Base-by-base conservation (phyloP, 1,140 invertebrate genomes). In the Ctenoplectra terminalis region DNA sequence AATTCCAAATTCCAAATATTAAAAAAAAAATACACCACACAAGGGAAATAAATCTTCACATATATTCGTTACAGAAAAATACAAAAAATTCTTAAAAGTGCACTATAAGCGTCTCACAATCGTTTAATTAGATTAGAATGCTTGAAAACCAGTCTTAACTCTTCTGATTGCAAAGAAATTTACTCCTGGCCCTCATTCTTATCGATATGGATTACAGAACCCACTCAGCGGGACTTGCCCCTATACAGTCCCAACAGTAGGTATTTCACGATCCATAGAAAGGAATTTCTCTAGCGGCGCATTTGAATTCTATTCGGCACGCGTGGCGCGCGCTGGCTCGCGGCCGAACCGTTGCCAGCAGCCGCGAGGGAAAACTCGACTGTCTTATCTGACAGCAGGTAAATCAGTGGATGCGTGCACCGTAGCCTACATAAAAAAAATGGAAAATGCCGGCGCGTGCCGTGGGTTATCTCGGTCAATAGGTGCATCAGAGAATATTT, bases 391-490 rank as follows among this genome's bases (percentile, higher is more conserved):
- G 72, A 81, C 79, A 37, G 61, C 78, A 43, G 61, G 71, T 74
- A 74, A 75, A 81, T 74, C 50, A 58, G 48, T 50, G 69, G 79
- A 46, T 54, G 50, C 26, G 48, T 20, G 61, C 26, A 58, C n/a
- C 46, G 43, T 20, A 2, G 56, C 17, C 20, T 26, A 20, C 46
- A 48, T 43, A 52, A 54, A 46, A 54, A 63, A 63, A 54, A 26
- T 13, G 70, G 50, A 56, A 85, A 73, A 84, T 80, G 56, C 52
- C 61, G 83, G 71, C 76, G 77, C 84, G 84, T 85, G 84, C 82
- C 82, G 48, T 5, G 63, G 76, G 58, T 80, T 80, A 72, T 70
- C 60, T 58, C 40, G 83, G 83, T 81, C 69, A 70, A 79, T 82
- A 85, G 82, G 82, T 85, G 83, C 74, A 73, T 40, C 40, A 9